Evolutionary conservation across 2,797 vertebrate species (phyloP).

Genomic region (Spheniscus humboldti): DNA sequence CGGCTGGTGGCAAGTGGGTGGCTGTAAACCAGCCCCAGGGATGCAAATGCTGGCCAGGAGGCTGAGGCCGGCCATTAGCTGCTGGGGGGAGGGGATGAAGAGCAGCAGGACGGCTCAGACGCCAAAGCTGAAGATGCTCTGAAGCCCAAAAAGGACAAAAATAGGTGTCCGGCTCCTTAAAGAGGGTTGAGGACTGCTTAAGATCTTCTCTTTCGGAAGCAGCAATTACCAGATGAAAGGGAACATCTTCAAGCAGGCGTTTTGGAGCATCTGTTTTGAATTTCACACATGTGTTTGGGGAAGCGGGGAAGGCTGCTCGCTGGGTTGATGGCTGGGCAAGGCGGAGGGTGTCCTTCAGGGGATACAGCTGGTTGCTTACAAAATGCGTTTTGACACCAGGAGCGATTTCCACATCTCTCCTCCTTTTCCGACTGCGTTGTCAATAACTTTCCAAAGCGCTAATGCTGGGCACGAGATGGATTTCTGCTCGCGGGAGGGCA

Average conservation of each 20-base stretch:
- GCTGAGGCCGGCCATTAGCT: neutral
- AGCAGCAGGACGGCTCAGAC: neutral
- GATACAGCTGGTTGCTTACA: neutral
- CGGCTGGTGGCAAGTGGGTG: neutral
- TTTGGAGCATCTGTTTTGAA: slow-evolving; percentile 13
- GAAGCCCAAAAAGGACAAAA: neutral
- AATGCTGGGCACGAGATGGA: neutral
- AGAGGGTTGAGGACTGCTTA: neutral
- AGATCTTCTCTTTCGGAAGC: neutral
- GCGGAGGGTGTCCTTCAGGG: neutral
- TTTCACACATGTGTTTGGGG: neutral
- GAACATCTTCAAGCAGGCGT: neutral
- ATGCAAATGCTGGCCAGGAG: neutral
- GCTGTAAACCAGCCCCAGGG: neutral
- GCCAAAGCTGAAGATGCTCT: neutral
- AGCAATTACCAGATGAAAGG: slow-evolving; percentile 41
- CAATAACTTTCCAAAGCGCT: neutral
- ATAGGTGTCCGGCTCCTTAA: neutral
- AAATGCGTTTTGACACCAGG: neutral
- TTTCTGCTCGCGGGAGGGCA: neutral
- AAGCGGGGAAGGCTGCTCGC: neutral
- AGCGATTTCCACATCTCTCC: neutral
- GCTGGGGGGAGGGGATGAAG: neutral
- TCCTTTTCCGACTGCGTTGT: neutral
- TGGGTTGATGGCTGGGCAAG: neutral